Evolutionary conservation across 2,888 invertebrate species (phyloP).

Genomic region (Philaethria dido): DNA sequence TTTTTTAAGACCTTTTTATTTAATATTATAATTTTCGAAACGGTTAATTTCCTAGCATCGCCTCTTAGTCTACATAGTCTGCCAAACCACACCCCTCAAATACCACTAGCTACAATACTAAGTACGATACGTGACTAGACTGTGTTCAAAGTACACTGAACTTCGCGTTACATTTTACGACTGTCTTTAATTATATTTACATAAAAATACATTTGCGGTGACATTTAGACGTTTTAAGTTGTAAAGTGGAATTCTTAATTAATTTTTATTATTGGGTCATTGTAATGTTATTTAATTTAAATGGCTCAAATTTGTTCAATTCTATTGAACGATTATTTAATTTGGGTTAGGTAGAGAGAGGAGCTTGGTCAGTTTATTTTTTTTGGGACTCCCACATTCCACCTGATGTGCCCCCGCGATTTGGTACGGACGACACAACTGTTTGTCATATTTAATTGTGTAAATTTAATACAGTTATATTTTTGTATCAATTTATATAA

Average conservation of each 20-base stretch:
- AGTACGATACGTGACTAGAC: conserved; percentile 43
- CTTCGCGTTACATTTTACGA: conserved; percentile 34
- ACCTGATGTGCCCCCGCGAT: too few relatives aligned
- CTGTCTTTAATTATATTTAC: conserved; percentile 34
- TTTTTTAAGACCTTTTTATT: too few relatives aligned
- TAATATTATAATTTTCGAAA: neutral
- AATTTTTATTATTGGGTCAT: neutral
- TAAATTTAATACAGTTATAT: too few relatives aligned
- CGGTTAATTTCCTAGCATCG: neutral
- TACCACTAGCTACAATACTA: conserved; percentile 25
- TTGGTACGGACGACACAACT: too few relatives aligned
- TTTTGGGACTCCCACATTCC: too few relatives aligned
- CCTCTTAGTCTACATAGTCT: conserved; percentile 32
- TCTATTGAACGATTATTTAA: neutral
- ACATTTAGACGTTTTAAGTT: neutral
- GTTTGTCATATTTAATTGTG: too few relatives aligned
- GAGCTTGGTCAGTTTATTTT: too few relatives aligned
- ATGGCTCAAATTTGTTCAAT: neutral
- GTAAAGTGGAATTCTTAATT: conserved; percentile 3
- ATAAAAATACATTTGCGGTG: conserved; percentile 20
- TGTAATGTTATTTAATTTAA: neutral
- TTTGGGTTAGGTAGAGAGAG: too few relatives aligned
- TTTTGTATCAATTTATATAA: too few relatives aligned
- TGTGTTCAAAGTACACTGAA: conserved; percentile 39
- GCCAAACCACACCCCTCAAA: conserved; percentile 37